phyloP scores from a whole-genome alignment of 2,797 vertebrate species.

The Gallinago solitaria region DNA sequence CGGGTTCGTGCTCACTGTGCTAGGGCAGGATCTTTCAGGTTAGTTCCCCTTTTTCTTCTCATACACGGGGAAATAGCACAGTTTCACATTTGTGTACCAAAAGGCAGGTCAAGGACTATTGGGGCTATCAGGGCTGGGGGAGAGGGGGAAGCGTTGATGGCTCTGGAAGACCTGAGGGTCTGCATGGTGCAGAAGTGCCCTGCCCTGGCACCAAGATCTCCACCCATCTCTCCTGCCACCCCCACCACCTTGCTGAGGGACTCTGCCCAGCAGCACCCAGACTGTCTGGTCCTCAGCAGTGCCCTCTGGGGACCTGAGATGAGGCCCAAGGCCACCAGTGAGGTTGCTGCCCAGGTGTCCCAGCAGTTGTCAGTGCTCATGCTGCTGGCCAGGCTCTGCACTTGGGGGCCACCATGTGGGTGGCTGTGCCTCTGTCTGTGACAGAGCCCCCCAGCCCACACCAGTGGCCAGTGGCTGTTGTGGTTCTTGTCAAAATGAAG shows the following conservation, averaged over 20 bases:
- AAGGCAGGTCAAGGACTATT: accelerated
- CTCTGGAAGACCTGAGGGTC: background rate
- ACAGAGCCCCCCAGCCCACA: background rate
- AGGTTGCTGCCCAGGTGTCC: background rate
- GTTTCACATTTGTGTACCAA: background rate
- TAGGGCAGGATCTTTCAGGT: background rate
- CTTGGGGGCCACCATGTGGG: too few relatives aligned
- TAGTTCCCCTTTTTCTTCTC: background rate
- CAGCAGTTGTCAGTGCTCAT: background rate
- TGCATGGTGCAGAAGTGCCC: background rate
- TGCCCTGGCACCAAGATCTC: background rate
- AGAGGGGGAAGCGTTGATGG: background rate
- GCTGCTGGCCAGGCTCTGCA: background rate
- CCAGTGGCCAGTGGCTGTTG: background rate
- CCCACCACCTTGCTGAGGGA: background rate
- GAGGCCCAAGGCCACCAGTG: background rate
- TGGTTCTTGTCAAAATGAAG: background rate
- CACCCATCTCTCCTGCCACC: background rate
- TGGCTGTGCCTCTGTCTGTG: background rate
- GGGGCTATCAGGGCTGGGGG: background rate
- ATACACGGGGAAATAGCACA: accelerated
- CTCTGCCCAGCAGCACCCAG: background rate
- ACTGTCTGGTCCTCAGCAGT: background rate
- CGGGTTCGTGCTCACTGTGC: background rate
- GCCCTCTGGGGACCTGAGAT: background rate